Evolutionary conservation across 2,797 vertebrate species (phyloP), one percentile per base, ranked within the genome.

Genomic region (Notolepis coatsorum): DNA sequence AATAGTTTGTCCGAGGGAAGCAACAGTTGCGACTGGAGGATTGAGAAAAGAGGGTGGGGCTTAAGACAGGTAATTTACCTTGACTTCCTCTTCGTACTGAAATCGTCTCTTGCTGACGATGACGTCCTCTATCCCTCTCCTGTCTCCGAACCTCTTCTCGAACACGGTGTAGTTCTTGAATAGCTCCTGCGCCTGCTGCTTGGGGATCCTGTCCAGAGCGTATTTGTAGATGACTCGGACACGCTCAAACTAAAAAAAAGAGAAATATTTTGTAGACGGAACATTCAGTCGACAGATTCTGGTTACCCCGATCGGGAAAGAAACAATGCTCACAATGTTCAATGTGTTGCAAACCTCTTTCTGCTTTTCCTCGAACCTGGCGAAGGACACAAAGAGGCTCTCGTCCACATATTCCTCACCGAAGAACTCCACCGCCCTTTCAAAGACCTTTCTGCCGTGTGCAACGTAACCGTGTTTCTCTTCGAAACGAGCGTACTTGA

Each of bases 121-220:
- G 60, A 99, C 97, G 15, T 99, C 98, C 81, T 99, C 98, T 3
- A 99, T 99, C 3, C 96, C 97, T 38, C 97, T 86, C 13, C 96
- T 84, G 88, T 99, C 97, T 37, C 98, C 98, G 71, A 98, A 99
- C 88, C 95, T 97, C 92, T 99, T 99, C 88, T 99, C 97, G 71
- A 99, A 99, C 85, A 98, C 93, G 0, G 97, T 99, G 82, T 99
- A 99, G 83, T 95, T 97, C 90, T 99, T 99, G 82, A 99, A 99
- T 57, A 99, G 96, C 66, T 99, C 94, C 83, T 98, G 97, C 0
- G 97, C 97, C 9, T 98, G 92, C 21, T 97, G 95, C 77, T 99
- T 99, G 5, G 95, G 93, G 84, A 99, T 99, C 67, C 94, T 84
- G 72, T 99, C 98, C 89, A 99, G 61, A 15, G 98, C 96, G 0